A percentile compares a stretch with the other conserved stretches of the same genome.
Evolutionary conservation across 1,140 invertebrate species (phyloP).

Genomic region (Saxidomus purpurata): DNA sequence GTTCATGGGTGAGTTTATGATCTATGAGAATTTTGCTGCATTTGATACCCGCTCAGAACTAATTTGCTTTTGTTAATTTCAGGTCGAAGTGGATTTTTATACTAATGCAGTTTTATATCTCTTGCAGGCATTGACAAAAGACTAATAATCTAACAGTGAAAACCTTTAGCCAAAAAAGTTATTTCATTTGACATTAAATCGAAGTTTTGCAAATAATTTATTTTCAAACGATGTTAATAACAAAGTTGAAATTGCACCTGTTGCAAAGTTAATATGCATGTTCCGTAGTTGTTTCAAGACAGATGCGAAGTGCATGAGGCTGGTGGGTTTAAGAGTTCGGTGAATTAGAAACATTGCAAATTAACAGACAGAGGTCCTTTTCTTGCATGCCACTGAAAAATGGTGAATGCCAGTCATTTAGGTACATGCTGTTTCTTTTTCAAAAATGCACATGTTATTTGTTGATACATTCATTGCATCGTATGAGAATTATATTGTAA

Average conservation of each 20-base stretch:
- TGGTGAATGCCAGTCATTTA: no score
- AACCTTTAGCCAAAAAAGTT: no score
- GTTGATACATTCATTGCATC: no score
- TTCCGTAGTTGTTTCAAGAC: neutral
- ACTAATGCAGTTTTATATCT: conserved; percentile 8
- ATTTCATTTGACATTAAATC: no score
- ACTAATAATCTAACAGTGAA: neutral
- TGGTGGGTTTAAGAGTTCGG: neutral
- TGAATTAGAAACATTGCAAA: no score
- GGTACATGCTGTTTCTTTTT: no score
- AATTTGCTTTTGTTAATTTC: conserved; percentile 3
- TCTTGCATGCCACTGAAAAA: no score
- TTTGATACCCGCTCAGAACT: neutral
- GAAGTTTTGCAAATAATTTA: no score
- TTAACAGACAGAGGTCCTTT: no score
- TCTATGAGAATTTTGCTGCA: neutral
- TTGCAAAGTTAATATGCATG: neutral
- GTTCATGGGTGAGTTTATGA: neutral
- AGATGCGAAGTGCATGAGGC: neutral
- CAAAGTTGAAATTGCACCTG: neutral
- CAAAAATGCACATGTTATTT: no score
- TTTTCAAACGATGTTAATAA: neutral
- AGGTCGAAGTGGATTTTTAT: neutral
- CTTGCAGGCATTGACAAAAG: neutral
- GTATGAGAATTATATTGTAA: no score